Conservation (phyloP, 2,797 vertebrate genomes). For the Zalophus californianus region DNA sequence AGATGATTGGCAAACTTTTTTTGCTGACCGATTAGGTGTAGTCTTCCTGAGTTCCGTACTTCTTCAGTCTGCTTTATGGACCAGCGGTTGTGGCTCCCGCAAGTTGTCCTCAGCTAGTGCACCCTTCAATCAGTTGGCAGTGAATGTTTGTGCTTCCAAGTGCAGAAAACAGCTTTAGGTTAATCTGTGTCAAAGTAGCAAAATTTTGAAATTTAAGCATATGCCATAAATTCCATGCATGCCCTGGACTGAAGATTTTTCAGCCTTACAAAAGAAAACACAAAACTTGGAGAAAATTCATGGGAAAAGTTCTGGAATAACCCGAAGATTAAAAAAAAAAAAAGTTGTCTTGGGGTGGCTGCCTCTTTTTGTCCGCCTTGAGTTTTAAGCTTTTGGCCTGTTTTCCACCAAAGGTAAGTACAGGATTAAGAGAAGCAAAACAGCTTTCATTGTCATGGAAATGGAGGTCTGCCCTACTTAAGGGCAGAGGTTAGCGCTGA, state of each 20-base stretch:
- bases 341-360: background rate
- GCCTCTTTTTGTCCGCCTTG: background rate
- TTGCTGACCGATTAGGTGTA: background rate
- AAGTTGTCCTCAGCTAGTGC: background rate
- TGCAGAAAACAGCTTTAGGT: background rate
- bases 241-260: background rate
- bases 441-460: slow-evolving; percentile 11
- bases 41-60: background rate
- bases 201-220: background rate
- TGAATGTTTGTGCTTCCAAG: background rate
- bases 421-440: background rate
- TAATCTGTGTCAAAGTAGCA: background rate
- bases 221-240: background rate
- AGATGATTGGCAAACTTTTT: background rate
- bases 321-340: background rate
- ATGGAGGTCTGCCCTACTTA: background rate
- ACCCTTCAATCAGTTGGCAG: background rate
- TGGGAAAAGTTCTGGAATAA: background rate
- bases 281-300: background rate
- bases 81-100: background rate
- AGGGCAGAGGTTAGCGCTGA: background rate
- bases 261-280: background rate
- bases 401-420: background rate
- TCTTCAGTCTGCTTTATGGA: background rate
- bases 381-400: background rate